A percentile compares a stretch with the other conserved stretches of the same genome.
phyloP scores from a whole-genome alignment of 1,140 invertebrate genomes.

The Heliconius melpomene region DNA sequence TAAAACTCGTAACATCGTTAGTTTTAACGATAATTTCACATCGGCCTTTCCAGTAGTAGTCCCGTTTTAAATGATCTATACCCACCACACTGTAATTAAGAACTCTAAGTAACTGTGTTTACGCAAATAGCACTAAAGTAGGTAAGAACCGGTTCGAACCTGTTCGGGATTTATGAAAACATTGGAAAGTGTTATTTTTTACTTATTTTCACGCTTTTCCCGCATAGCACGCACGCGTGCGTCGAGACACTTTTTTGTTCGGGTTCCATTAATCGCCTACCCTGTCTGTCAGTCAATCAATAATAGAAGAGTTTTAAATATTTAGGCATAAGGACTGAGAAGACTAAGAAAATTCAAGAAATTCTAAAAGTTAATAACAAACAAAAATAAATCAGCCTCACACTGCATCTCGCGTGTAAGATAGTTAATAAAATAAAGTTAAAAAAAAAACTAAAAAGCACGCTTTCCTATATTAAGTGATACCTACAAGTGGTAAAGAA shows the following conservation, averaged over 20 bases:
- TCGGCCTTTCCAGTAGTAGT: background rate
- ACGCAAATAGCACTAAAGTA: background rate
- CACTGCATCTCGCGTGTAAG: too few relatives aligned
- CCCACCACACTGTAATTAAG: background rate
- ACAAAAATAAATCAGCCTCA: too few relatives aligned
- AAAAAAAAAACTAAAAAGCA: too few relatives aligned
- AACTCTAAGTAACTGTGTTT: conserved; percentile 4
- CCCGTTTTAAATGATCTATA: conserved; percentile 5
- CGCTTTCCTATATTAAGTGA: too few relatives aligned
- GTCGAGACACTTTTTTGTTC: background rate
- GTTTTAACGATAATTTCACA: conserved; percentile 2
- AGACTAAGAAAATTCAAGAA: too few relatives aligned
- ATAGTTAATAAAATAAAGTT: too few relatives aligned
- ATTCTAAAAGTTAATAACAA: too few relatives aligned
- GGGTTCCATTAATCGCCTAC: too few relatives aligned
- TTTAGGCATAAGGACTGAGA: too few relatives aligned
- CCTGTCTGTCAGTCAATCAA: too few relatives aligned
- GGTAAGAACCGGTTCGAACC: background rate
- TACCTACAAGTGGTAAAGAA: too few relatives aligned
- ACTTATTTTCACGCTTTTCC: background rate
- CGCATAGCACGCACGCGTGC: background rate
- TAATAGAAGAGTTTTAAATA: too few relatives aligned
- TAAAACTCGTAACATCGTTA: background rate
- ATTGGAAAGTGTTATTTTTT: background rate
- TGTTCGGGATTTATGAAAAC: background rate